These are phyloP conservation scores for Apodemia mormo DNA, from an alignment of 2,888 invertebrate genomes.

Conservation along the genomic window DNA sequence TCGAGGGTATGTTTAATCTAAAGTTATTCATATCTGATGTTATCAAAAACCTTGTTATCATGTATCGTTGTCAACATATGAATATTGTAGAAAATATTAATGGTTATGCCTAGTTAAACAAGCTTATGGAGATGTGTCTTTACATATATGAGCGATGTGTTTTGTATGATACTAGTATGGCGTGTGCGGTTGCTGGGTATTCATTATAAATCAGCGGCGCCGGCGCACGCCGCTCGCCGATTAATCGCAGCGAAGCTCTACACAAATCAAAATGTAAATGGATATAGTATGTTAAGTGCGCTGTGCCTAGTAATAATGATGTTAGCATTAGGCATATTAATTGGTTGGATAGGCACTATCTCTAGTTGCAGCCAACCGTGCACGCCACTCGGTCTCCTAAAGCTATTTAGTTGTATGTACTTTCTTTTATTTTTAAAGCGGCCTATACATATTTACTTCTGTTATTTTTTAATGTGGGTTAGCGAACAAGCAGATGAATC, in stretches of 20 bases:
- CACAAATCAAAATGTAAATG: constrained; percentile 82
- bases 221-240: constrained; percentile 64
- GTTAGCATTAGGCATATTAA: constrained; percentile 82
- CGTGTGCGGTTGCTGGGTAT: constrained; percentile 41
- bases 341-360: constrained; percentile 76
- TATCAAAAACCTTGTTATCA: constrained; percentile 6
- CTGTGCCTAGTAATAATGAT: constrained; percentile 79
- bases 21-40: constrained; percentile 6
- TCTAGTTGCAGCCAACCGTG: constrained; percentile 57
- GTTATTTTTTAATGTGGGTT: no score
- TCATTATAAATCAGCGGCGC: constrained; percentile 69
- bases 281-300: constrained; percentile 80
- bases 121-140: constrained; percentile 22
- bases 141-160: constrained; percentile 23
- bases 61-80: constrained; percentile 21
- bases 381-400: constrained; percentile 51
- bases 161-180: constrained; percentile 24
- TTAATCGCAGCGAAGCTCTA: constrained; percentile 74
- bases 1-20: constrained; percentile 20
- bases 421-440: neutral
- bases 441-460: neutral
- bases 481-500: no score
- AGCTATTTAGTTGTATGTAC: constrained; percentile 35
- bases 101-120: constrained; percentile 14
- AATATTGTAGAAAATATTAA: constrained; percentile 15